Evolutionary conservation across 2,113 vertebrate genomes (phyloP).

Genomic region (Orthonyx spaldingii): DNA sequence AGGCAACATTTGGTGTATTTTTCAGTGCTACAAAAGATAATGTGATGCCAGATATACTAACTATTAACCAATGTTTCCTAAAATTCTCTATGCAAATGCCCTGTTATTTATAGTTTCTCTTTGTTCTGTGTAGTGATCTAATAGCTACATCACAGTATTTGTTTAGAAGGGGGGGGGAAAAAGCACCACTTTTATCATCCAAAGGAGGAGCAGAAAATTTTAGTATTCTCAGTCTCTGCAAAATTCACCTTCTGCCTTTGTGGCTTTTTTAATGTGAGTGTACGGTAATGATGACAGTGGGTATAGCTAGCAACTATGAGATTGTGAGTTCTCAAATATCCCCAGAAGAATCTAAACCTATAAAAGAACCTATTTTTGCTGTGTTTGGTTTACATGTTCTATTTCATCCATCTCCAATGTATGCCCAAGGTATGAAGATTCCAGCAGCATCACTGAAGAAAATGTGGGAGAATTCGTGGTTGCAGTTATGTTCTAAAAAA

Average conservation of each 20-base stretch:
- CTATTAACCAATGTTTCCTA: neutral
- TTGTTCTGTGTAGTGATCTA: neutral
- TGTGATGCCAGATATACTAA: neutral
- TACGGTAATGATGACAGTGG: neutral
- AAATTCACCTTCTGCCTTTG: neutral
- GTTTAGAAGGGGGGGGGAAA: neutral
- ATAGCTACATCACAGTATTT: neutral
- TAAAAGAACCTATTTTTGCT: neutral
- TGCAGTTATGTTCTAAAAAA: neutral
- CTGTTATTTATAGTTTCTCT: neutral
- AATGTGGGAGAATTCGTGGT: neutral
- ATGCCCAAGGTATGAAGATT: neutral
- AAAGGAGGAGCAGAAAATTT: neutral
- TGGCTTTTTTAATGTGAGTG: neutral
- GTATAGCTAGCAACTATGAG: neutral
- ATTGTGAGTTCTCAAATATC: neutral
- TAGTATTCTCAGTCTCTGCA: neutral
- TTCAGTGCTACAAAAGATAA: neutral
- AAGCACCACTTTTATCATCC: accelerated
- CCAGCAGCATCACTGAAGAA: neutral
- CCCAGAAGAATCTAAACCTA: neutral
- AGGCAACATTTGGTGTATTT: neutral
- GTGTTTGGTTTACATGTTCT: neutral
- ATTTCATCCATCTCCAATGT: neutral
- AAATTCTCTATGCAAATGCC: neutral